Conservation (phyloP, 2,797 vertebrate genomes). For the Tenualosa thibaudeaui region DNA sequence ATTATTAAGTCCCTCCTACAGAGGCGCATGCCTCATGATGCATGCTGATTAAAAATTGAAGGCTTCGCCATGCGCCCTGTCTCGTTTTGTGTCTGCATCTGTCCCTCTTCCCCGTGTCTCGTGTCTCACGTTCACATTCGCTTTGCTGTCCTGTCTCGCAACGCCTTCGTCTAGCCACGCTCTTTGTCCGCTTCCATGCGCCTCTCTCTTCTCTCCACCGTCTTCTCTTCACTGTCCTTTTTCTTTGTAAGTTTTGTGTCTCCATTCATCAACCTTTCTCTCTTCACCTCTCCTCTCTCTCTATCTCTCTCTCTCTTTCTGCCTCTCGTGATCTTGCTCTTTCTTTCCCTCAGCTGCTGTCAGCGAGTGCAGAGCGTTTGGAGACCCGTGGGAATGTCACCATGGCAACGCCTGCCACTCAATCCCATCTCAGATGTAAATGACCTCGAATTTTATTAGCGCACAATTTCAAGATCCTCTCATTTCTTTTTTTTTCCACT, state of each 20-base stretch:
- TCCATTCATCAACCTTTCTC: neutral
- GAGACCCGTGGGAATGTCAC: slow-evolving; percentile 66
- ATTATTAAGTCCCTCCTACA: slow-evolving; percentile 60
- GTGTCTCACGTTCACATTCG: slow-evolving; percentile 40
- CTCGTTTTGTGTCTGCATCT: slow-evolving; percentile 40
- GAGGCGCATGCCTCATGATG: slow-evolving; percentile 53
- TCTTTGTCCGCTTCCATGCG: neutral
- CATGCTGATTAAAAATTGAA: slow-evolving; percentile 60
- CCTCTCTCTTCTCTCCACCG: neutral
- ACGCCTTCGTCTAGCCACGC: neutral
- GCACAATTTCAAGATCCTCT: slow-evolving; percentile 62
- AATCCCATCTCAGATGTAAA: slow-evolving; percentile 68
- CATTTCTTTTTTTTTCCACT: slow-evolving; percentile 43
- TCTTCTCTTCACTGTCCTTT: neutral
- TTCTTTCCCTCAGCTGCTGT: slow-evolving; percentile 53
- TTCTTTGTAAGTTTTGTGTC: neutral
- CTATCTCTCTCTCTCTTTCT: slow-evolving; percentile 34
- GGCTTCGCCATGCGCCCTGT: slow-evolving; percentile 51
- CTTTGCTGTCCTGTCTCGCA: neutral
- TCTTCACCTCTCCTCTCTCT: neutral
- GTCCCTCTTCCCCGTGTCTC: slow-evolving; percentile 35
- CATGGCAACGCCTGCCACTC: slow-evolving; percentile 67
- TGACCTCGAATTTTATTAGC: slow-evolving; percentile 68
- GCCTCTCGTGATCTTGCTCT: slow-evolving; percentile 31
- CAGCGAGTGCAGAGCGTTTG: slow-evolving; percentile 55